Percentiles rank a stretch among this genome's conserved stretches.
Evolutionary conservation across 2,113 vertebrate species (phyloP).

Genomic region (Syngnathus typhle): DNA sequence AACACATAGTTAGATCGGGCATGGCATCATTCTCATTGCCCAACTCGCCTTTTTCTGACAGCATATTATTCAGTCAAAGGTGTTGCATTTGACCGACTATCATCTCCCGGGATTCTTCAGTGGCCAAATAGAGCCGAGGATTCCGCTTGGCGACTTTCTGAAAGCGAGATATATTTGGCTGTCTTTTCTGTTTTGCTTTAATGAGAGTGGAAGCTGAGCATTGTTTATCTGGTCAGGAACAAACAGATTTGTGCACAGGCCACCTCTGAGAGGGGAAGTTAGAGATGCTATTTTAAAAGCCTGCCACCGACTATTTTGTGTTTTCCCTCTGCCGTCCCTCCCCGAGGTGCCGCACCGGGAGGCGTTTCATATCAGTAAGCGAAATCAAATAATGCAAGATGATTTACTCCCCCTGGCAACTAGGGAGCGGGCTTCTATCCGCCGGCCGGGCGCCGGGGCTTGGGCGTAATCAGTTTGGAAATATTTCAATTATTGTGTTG

Average conservation of each 20-base stretch:
- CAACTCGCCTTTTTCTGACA: slow-evolving; percentile 31
- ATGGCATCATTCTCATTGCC: no score
- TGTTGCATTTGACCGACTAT: slow-evolving; percentile 35
- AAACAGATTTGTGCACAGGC: slow-evolving; percentile 80
- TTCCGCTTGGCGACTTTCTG: not conserved
- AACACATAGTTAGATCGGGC: no score
- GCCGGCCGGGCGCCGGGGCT: slow-evolving; percentile 95
- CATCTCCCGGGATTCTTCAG: slow-evolving; percentile 27
- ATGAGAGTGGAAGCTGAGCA: slow-evolving; percentile 73
- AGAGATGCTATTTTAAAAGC: slow-evolving; percentile 99
- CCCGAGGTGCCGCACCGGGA: slow-evolving; percentile 99
- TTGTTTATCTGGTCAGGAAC: slow-evolving; percentile 88
- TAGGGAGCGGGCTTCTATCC: slow-evolving; percentile 98
- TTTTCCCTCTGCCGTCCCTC: slow-evolving; percentile 81
- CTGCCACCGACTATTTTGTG: slow-evolving; percentile 87
- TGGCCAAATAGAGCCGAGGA: slow-evolving; percentile 11
- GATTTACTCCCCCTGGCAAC: slow-evolving; percentile 99
- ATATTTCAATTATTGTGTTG: slow-evolving; percentile 99
- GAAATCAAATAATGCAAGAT: slow-evolving; percentile 99
- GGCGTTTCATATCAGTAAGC: slow-evolving; percentile 99
- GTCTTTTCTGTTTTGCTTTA: slow-evolving; percentile 70
- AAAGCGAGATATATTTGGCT: slow-evolving; percentile 60
- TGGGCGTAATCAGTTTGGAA: slow-evolving; percentile 99
- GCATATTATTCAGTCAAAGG: slow-evolving; percentile 25
- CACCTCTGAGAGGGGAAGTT: slow-evolving; percentile 81